phyloP scores from a whole-genome alignment of 2,888 invertebrate genomes.

The Dryocosmus kuriphilus region DNA sequence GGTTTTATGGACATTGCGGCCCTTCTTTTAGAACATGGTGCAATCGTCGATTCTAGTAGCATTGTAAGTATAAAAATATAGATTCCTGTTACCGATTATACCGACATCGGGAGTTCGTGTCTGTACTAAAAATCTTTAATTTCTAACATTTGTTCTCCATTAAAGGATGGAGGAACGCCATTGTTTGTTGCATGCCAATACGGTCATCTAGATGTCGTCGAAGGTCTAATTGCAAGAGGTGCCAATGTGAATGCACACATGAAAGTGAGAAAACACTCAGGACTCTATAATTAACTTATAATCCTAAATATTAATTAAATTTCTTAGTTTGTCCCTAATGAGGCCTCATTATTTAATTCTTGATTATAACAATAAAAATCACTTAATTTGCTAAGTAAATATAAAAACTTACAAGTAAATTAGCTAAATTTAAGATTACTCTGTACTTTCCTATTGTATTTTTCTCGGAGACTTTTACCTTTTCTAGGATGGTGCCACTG shows the following conservation, averaged over 20 bases:
- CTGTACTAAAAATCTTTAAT: constrained; percentile 1
- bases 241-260: constrained; percentile 89
- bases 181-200: constrained; percentile 95
- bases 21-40: constrained; percentile 88
- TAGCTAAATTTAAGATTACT: not conserved
- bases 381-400: too few species aligned
- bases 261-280: constrained; percentile 81
- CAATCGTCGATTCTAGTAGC: constrained; percentile 88
- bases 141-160: constrained; percentile 14
- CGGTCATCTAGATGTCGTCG: constrained; percentile 92
- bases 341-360: too few species aligned
- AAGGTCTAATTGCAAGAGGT: constrained; percentile 89
- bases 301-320: too few species aligned
- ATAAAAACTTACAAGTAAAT: too few species aligned
- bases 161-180: constrained; percentile 96
- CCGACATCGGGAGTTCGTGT: not conserved
- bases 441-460: not conserved
- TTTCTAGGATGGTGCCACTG: constrained; percentile 91
- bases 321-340: too few species aligned
- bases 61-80: constrained; percentile 81
- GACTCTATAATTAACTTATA: too few species aligned
- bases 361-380: too few species aligned
- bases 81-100: not conserved
- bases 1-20: constrained; percentile 91
- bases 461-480: constrained; percentile 28